Evolutionary conservation across 2,888 invertebrate species (phyloP), one percentile per base, ranked within the genome.

Genomic region (Hypena proboscidalis): DNA sequence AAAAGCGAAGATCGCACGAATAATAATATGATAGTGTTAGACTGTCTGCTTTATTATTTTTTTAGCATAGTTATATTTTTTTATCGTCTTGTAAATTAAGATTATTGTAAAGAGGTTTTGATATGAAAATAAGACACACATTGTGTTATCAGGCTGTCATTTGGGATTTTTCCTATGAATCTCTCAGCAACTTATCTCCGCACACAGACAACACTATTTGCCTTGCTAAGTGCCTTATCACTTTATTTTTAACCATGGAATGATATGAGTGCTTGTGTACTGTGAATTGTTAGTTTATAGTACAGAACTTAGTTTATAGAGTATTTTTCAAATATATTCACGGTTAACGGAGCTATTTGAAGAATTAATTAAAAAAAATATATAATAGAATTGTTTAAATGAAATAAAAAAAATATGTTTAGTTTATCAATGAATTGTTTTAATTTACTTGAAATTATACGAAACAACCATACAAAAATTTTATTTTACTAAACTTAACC

Each of bases 161-260:
- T 17, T 17, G 21, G 25, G 20, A 49, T 46, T 61, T 61, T 61
- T 56, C 41, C 46, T 35, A 50, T 22, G 27, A 43, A 41, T 22
- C 32, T 46, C 20, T 45, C 22, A 36, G 17, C 7, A 29, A 9
- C 21, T 47, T 59, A 60, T 63, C 60, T 35, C 29, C 34, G 9
- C 17, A 41, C 35, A 43, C 14, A 41, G 11, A 43, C 29, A 53
- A n/a, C n/a, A n/a, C n/a, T 52, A 34, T 58, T 48, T 40, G 29
- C 15, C 33, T n/a, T n/a, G n/a, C n/a, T n/a, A n/a, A n/a, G n/a
- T 27, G 41, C 42, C 10, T 32, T 57, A 53, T 39, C 45, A 37
- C 20, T 45, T 38, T 62, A 57, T 57, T 60, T 57, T 60, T 54
- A 64, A 61, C 43, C 25, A 27, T 15, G 15, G 11, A 27, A 20